Percentiles rank a stretch among this genome's conserved stretches.
Conservation (phyloP, 2,888 invertebrate genomes). For the Pocota personata region DNA sequence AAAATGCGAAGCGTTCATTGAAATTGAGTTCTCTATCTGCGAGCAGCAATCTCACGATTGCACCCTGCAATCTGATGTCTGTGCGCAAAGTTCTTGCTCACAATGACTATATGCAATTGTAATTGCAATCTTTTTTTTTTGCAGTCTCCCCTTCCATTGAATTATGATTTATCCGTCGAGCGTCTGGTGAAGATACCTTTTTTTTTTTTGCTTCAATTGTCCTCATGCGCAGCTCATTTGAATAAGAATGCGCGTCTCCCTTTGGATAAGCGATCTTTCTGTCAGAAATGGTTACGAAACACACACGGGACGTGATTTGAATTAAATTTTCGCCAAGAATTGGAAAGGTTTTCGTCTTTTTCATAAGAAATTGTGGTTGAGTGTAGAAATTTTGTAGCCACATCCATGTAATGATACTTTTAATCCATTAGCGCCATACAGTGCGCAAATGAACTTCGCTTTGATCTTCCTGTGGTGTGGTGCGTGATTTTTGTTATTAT, state of each 20-base stretch:
- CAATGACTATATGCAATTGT: slow-evolving; percentile 26
- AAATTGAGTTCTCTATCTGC: slow-evolving; percentile 53
- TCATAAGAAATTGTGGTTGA: background rate
- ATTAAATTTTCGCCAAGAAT: slow-evolving; percentile 28
- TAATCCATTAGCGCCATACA: slow-evolving; percentile 46
- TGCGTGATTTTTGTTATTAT: slow-evolving; percentile 35
- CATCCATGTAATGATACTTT: slow-evolving; percentile 12
- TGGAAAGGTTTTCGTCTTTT: background rate
- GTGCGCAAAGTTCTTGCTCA: background rate
- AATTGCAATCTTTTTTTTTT: slow-evolving; percentile 25
- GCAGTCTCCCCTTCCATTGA: slow-evolving; percentile 4
- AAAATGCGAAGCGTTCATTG: slow-evolving; percentile 50
- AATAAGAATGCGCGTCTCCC: slow-evolving; percentile 39
- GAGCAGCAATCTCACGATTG: slow-evolving; percentile 47
- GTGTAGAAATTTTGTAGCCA: background rate
- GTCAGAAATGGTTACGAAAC: slow-evolving; percentile 46
- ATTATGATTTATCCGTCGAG: slow-evolving; percentile 46
- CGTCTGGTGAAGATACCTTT: background rate
- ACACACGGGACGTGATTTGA: slow-evolving; percentile 48
- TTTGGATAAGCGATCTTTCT: slow-evolving; percentile 50
- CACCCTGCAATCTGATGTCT: background rate
- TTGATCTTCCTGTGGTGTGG: slow-evolving; percentile 42
- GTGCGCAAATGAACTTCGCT: slow-evolving; percentile 40
- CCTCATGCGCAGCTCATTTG: slow-evolving; percentile 57
- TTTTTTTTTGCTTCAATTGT: slow-evolving; percentile 25